Conservation (phyloP, 2,888 invertebrate genomes). For the Leptinotarsa rubiginosa region DNA sequence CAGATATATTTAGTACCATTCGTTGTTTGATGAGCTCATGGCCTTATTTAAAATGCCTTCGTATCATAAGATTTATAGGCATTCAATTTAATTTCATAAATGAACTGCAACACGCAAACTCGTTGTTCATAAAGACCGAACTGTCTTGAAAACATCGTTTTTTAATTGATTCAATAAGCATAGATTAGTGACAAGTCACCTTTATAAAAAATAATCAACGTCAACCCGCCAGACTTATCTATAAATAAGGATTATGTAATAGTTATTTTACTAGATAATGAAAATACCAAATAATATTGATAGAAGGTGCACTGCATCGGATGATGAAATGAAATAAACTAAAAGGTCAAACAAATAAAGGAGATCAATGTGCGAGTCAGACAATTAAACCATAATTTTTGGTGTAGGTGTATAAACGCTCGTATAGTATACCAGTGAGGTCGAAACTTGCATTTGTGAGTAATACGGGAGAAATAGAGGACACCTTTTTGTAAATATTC, state of each 20-base stretch:
- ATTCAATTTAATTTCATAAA: conserved; percentile 9
- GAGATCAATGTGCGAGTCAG: no score
- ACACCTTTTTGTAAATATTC: no score
- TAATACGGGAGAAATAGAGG: no score
- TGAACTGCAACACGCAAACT: background rate
- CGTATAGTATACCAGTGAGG: no score
- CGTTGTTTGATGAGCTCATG: conserved; percentile 21
- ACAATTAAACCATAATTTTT: no score
- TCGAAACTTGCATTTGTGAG: no score
- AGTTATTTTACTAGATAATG: background rate
- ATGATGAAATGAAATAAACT: background rate
- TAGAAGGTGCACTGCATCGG: background rate
- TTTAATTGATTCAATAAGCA: background rate
- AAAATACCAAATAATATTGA: background rate
- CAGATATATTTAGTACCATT: conserved; percentile 15
- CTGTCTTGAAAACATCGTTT: background rate
- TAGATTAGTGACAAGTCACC: background rate
- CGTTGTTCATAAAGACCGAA: background rate
- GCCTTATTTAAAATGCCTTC: conserved; percentile 3
- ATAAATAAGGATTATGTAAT: conserved; percentile 33
- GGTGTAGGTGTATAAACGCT: no score
- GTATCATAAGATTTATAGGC: conserved; percentile 16
- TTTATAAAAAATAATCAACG: background rate
- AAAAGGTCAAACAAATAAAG: no score
- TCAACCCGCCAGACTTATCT: conserved; percentile 22